A percentile compares a stretch with the other conserved stretches of the same genome.
Conservation (phyloP, 2,113 vertebrate species). For the Antigone vipio region DNA sequence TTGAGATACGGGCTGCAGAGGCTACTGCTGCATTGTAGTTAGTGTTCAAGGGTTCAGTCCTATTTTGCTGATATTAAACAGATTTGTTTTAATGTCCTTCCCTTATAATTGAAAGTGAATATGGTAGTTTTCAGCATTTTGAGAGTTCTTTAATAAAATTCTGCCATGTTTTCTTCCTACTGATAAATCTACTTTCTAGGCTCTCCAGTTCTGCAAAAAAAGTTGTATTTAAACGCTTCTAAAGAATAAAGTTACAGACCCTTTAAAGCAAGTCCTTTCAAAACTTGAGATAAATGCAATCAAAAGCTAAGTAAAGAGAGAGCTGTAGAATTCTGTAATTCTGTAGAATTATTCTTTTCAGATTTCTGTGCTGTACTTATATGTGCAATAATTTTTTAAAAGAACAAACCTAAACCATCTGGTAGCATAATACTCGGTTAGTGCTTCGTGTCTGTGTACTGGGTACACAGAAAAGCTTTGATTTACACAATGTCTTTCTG, state of each 20-base stretch:
- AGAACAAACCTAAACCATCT: constrained; percentile 24
- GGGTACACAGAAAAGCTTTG: neutral
- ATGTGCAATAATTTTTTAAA: neutral
- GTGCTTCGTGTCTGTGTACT: neutral
- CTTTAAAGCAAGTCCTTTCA: neutral
- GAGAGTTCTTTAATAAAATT: neutral
- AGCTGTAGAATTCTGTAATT: neutral
- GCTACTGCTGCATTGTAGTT: neutral
- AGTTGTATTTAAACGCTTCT: neutral
- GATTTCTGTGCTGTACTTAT: neutral
- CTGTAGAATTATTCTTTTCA: neutral
- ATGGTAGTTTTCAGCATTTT: neutral
- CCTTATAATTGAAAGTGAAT: neutral
- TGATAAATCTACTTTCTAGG: neutral
- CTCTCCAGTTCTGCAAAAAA: neutral
- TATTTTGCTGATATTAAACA: neutral
- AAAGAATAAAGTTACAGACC: neutral
- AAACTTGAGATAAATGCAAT: neutral
- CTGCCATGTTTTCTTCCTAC: neutral
- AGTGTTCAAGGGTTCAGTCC: neutral
- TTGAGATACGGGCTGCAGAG: neutral
- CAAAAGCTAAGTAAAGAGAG: neutral
- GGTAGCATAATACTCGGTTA: constrained; percentile 19
- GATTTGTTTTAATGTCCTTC: neutral
- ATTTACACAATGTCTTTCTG: constrained; percentile 13